Evolutionary conservation across 2,113 vertebrate genomes (phyloP).

Genomic region (Hemibates koningsi): DNA sequence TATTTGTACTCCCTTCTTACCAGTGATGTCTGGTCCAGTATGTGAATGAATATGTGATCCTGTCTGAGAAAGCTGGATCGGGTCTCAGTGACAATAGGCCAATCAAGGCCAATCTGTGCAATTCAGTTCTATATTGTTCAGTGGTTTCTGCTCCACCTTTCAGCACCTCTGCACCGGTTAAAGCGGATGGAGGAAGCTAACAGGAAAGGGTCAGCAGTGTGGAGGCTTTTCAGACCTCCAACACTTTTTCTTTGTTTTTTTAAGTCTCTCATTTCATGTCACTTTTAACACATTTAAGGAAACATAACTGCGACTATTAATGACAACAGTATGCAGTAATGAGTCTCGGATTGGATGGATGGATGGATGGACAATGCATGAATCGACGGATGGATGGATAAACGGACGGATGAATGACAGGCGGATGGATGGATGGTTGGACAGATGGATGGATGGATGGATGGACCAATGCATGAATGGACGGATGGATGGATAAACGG

Average conservation of each 20-base stretch:
- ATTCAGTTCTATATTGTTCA: not conserved
- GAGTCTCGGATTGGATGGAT: fast-evolving
- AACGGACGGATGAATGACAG: fast-evolving
- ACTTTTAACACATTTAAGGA: not conserved
- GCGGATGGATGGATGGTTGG: fast-evolving
- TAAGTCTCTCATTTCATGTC: not conserved
- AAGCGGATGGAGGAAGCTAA: not conserved
- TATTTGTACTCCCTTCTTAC: not conserved
- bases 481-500: fast-evolving
- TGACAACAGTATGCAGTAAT: not conserved
- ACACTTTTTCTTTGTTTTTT: not conserved
- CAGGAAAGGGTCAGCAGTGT: not conserved
- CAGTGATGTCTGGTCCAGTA: not conserved
- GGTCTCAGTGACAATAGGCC: not conserved
- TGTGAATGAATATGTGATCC: not conserved
- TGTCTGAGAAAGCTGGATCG: not conserved
- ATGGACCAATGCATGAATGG: fast-evolving
- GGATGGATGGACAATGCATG: no score
- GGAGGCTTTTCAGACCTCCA: not conserved
- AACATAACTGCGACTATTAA: fast-evolving
- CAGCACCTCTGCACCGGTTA: not conserved
- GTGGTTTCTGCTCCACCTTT: not conserved
- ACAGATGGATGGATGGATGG: fast-evolving
- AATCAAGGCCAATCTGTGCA: not conserved
- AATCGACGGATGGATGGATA: no score